Conservation (phyloP, 2,113 vertebrate species). For the Tonatia bakeri region DNA sequence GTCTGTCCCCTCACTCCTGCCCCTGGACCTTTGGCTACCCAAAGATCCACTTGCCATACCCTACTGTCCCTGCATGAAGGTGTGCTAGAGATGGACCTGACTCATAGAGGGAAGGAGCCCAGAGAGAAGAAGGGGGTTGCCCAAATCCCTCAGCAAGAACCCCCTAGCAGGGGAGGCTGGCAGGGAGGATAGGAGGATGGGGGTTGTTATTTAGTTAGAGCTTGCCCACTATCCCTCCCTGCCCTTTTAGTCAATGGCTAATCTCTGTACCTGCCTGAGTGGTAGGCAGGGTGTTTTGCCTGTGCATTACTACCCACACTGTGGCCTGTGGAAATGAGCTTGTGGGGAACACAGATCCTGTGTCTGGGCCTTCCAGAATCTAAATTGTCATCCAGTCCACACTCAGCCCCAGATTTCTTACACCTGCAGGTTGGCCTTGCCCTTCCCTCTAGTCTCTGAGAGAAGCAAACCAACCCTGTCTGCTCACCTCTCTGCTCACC, state of each 20-base stretch:
- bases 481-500: background rate
- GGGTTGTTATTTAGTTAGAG: too few relatives aligned
- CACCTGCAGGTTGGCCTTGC: background rate
- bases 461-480: background rate
- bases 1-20: background rate
- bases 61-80: background rate
- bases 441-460: background rate
- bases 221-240: background rate
- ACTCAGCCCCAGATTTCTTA: background rate
- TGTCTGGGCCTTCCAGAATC: background rate
- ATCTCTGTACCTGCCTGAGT: background rate
- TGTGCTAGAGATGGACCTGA: background rate
- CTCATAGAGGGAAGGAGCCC: background rate
- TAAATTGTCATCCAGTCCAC: background rate
- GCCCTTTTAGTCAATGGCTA: background rate
- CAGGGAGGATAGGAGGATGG: background rate
- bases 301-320: fast-evolving
- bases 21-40: background rate
- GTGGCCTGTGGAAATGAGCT: background rate
- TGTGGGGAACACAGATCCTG: background rate
- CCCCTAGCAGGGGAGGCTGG: background rate
- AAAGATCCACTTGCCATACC: background rate
- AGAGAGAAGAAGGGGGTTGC: background rate
- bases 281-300: background rate
- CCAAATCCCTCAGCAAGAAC: background rate